phyloP scores from a whole-genome alignment of 2,888 invertebrate species.

The Vannuccia rotundouncinata region DNA sequence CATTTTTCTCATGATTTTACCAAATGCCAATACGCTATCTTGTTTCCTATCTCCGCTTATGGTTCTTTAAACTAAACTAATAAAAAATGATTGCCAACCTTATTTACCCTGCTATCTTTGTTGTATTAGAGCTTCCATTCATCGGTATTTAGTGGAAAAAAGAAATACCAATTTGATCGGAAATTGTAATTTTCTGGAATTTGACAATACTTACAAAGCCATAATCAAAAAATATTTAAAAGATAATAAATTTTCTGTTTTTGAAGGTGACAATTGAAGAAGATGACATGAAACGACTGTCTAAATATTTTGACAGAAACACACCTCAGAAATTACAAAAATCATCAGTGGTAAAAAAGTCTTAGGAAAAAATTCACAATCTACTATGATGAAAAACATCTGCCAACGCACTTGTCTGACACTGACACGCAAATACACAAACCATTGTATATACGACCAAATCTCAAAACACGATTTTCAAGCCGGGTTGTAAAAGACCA shows the following conservation, averaged over 20 bases:
- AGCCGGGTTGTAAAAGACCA: not conserved
- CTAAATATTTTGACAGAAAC: constrained; percentile 16
- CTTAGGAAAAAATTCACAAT: constrained; percentile 3
- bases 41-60: no score
- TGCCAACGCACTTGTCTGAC: constrained; percentile 15
- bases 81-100: no score
- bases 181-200: not conserved
- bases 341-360: constrained; percentile 18
- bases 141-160: no score
- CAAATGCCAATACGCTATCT: no score
- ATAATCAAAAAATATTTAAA: not conserved
- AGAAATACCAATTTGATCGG: constrained; percentile 2
- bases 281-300: constrained; percentile 21
- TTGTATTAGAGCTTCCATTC: no score
- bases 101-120: no score
- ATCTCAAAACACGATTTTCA: not conserved
- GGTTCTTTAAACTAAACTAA: no score
- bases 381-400: constrained; percentile 12
- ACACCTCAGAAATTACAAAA: constrained; percentile 21
- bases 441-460: constrained; percentile 20
- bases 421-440: constrained; percentile 17
- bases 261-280: constrained; percentile 20
- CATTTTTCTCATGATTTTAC: no score
- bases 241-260: not conserved
- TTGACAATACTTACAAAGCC: not conserved